These are phyloP conservation scores for Pomatorhinus ruficollis DNA, from an alignment of 2,113 vertebrate genomes.

Conservation along the genomic window DNA sequence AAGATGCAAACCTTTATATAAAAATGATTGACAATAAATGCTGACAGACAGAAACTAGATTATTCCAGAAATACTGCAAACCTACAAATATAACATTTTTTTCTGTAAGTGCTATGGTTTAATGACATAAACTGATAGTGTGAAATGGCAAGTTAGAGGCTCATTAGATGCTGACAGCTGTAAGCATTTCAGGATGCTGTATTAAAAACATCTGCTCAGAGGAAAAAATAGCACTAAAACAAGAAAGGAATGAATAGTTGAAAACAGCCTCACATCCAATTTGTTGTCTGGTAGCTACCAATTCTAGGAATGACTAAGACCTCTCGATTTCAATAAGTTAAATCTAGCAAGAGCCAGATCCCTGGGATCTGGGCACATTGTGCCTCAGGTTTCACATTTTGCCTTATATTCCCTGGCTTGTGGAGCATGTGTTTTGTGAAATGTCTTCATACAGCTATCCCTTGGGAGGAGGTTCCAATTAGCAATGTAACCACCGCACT, in stretches of 20 bases:
- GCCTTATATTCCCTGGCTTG: neutral
- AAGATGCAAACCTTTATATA: neutral
- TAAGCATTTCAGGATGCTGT: conserved; percentile 8
- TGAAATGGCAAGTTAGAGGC: neutral
- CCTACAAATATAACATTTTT: neutral
- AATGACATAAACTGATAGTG: neutral
- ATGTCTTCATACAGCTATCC: neutral
- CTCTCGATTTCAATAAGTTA: neutral
- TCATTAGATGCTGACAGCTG: neutral
- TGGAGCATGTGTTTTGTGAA: neutral
- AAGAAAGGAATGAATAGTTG: neutral
- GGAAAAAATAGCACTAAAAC: neutral
- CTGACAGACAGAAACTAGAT: neutral
- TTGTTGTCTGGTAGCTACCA: neutral
- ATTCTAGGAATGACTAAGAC: neutral
- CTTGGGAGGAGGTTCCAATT: neutral
- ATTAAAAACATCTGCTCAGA: conserved; percentile 41
- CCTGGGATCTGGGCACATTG: neutral
- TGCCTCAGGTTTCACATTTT: neutral
- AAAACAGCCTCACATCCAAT: neutral
- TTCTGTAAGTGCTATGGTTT: neutral
- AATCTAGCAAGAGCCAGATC: neutral
- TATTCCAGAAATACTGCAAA: neutral
- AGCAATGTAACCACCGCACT: neutral
- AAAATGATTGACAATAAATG: neutral